phyloP scores from a whole-genome alignment of 2,113 vertebrate species.

The Clarias batrachus region DNA sequence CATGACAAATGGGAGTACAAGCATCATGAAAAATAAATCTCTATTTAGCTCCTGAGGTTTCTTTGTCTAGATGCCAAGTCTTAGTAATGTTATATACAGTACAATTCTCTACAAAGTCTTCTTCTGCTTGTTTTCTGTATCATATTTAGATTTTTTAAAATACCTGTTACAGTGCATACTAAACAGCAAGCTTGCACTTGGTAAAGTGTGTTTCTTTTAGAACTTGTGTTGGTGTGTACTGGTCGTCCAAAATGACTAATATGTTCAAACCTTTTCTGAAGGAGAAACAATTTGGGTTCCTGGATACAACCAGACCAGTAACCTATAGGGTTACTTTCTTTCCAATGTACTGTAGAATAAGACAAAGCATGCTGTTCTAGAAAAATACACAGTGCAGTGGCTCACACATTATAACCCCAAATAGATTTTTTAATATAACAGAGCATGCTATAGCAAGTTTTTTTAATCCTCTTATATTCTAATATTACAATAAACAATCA shows the following conservation, averaged over 20 bases:
- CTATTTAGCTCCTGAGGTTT: background rate
- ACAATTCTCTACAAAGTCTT: background rate
- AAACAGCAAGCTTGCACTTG: background rate
- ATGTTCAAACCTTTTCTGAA: background rate
- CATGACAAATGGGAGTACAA: background rate
- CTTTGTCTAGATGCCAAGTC: no score
- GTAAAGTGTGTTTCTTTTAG: background rate
- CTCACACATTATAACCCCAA: background rate
- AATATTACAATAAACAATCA: background rate
- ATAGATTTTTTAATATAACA: background rate
- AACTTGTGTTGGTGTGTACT: background rate
- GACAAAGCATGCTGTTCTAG: background rate
- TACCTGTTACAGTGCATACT: background rate
- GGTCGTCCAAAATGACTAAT: background rate
- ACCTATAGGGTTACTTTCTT: background rate
- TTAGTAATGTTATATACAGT: background rate
- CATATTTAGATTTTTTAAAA: background rate
- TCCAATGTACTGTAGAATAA: background rate
- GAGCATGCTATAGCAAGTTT: no score
- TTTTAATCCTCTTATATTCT: background rate
- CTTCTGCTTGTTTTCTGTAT: background rate
- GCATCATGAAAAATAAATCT: background rate
- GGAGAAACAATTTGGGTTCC: background rate
- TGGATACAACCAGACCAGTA: background rate
- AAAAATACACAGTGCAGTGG: no score